These are phyloP conservation scores for Dipodomys ordii DNA, from an alignment of 2,113 vertebrate genomes.

Conservation along the genomic window DNA sequence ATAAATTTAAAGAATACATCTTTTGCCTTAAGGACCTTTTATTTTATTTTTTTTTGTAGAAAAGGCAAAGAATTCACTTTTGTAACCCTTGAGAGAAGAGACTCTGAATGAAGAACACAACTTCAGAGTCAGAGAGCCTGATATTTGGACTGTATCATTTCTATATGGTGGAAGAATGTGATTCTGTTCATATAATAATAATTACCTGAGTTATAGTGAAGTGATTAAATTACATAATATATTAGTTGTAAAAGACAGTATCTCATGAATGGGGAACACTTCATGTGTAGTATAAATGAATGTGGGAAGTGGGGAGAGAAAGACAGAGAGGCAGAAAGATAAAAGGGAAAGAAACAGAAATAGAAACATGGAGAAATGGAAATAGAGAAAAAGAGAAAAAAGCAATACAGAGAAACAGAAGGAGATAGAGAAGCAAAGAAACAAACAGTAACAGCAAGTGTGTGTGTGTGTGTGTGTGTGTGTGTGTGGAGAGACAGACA, in stretches of 20 bases:
- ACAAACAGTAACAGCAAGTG: no score
- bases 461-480: no score
- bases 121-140: slow-evolving; percentile 29
- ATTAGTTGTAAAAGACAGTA: not conserved
- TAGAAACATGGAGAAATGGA: no score
- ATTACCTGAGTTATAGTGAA: slow-evolving; percentile 7
- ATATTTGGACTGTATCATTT: slow-evolving; percentile 42
- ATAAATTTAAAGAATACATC: slow-evolving; percentile 74
- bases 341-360: no score
- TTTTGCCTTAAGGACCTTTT: slow-evolving; percentile 68
- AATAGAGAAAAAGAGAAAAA: no score
- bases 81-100: slow-evolving; percentile 54
- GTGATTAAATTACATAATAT: slow-evolving; percentile 23
- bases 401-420: no score
- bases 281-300: not conserved
- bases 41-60: slow-evolving; percentile 59
- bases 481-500: no score
- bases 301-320: not conserved
- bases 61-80: slow-evolving; percentile 38
- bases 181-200: not conserved
- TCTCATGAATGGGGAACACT: slow-evolving; percentile 8
- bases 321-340: no score
- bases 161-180: not conserved
- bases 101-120: slow-evolving; percentile 17
- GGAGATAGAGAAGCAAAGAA: no score